Conservation (phyloP, 2,888 invertebrate species). For the Syrista parreyssii region DNA sequence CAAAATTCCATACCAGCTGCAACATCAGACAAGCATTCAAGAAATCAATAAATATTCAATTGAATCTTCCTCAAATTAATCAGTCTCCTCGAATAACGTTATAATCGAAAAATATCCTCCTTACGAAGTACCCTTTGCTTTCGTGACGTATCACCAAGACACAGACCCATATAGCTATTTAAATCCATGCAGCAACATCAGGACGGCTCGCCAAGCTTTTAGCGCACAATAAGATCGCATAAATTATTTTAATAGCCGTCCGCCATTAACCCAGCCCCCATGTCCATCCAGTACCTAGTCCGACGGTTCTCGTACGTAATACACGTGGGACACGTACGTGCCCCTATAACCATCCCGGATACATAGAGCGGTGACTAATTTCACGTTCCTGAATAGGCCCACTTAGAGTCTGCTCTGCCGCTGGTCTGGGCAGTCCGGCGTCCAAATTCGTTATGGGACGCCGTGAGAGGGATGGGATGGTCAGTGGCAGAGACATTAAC, state of each 20-base stretch:
- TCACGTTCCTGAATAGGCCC: constrained; percentile 37
- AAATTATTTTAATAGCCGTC: constrained; percentile 40
- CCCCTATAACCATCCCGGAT: not conserved
- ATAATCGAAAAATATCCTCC: too few relatives aligned
- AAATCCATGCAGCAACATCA: too few relatives aligned
- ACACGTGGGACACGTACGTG: not conserved
- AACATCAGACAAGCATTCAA: too few relatives aligned
- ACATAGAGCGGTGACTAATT: constrained; percentile 31
- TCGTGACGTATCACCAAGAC: too few relatives aligned
- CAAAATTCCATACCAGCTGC: too few relatives aligned
- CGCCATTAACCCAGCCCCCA: constrained; percentile 30
- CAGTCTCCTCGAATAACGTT: too few relatives aligned
- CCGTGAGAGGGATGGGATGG: too few relatives aligned
- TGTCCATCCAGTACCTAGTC: not conserved
- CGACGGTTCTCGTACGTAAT: not conserved
- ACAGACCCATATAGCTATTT: too few relatives aligned
- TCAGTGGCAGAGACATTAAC: too few relatives aligned
- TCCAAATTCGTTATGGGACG: constrained; percentile 25
- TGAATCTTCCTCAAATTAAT: too few relatives aligned
- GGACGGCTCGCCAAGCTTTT: constrained; percentile 22
- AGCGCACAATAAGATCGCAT: constrained; percentile 41
- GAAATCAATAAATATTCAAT: too few relatives aligned
- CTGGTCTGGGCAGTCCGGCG: constrained; percentile 15
- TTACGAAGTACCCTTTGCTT: too few relatives aligned
- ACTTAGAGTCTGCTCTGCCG: constrained; percentile 22